phyloP scores from a whole-genome alignment of 2,888 invertebrate species.

The Drosophila meridiana region DNA sequence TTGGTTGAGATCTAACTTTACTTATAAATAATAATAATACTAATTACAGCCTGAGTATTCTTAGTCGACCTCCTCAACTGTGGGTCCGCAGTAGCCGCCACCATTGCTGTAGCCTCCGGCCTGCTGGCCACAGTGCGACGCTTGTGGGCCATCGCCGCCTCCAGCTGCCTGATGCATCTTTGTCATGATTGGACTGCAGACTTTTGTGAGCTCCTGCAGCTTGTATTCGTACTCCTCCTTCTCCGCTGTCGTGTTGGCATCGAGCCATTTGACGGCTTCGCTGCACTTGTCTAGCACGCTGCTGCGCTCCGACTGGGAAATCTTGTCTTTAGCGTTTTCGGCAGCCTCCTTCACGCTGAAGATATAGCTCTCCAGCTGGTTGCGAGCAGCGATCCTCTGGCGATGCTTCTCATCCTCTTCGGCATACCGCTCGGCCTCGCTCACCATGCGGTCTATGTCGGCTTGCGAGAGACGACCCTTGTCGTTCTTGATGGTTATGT shows the following conservation, averaged over 20 bases:
- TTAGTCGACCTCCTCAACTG: conserved; percentile 6
- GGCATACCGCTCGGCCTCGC: conserved; percentile 90
- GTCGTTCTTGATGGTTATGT: conserved; percentile 93
- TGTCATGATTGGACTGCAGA: conserved; percentile 62
- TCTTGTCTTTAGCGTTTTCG: conserved; percentile 87
- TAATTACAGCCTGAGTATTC: background rate
- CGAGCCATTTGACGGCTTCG: conserved; percentile 90
- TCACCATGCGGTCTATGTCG: conserved; percentile 92
- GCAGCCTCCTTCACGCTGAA: conserved; percentile 90
- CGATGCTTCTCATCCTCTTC: conserved; percentile 90
- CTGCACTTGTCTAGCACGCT: conserved; percentile 86
- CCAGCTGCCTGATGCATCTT: conserved; percentile 72
- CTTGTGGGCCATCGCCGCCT: conserved; percentile 41
- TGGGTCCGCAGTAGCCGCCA: background rate
- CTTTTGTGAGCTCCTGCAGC: conserved; percentile 80
- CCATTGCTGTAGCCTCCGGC: background rate
- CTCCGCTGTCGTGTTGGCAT: conserved; percentile 91
- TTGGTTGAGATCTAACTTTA: conserved; percentile 26
- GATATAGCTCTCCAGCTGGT: conserved; percentile 89
- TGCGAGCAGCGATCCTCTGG: conserved; percentile 89
- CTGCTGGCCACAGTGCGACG: conserved; percentile 1
- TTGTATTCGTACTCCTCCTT: conserved; percentile 90
- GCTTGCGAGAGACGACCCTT: conserved; percentile 92
- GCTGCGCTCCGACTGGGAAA: conserved; percentile 39
- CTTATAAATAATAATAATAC: conserved; percentile 6